Evolutionary conservation across 1,140 invertebrate genomes (phyloP), one percentile per base, ranked within the genome.

Genomic region (Sycophaga agraensis): DNA sequence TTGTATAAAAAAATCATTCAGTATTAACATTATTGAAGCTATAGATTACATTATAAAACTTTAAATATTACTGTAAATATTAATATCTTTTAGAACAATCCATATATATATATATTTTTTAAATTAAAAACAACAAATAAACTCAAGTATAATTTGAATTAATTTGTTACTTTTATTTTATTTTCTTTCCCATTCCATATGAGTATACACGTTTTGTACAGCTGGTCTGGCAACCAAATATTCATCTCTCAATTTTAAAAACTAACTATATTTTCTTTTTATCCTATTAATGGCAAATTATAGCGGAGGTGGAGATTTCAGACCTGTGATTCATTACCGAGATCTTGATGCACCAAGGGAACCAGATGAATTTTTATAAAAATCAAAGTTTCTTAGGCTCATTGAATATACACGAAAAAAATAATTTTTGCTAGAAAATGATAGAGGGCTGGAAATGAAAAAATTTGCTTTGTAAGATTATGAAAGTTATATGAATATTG

Each of bases 331-430:
- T 73, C 91, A 93, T 82, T 96, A 96, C 83, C 85, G 92, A 74
- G 93, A 96, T 82, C 86, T 95, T 80, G 93, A 94, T 82, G 92
- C 92, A 53, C 93, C 93, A 53, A 85, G 90, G 79, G 92, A 94
- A 80, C 89, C 90, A 63, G 90, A 92, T 73, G 89, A 91, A 79
- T 91, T 91, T 79, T 83, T 89, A 66, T 90, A 87, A 85, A 54
- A 54, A 31, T n/a, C 26, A 58, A 48, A 49, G 45, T 58, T 39
- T 31, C 35, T 48, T 48, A 24, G 22, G n/a, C 35, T 58, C 4
- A 58, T 58, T 40, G 35, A 58, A 40, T 49, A 49, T 31, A 58
- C 22, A 40, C 35, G 56, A 16, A n/a, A 16, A 57, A 49, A 58
- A 28, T 37, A n/a, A 49, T 35, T 34, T 5, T 49, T 48, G 12